Evolutionary conservation across 1,140 invertebrate genomes (phyloP), one percentile per base, ranked within the genome.

Genomic region (Pectinophora gossypiella): DNA sequence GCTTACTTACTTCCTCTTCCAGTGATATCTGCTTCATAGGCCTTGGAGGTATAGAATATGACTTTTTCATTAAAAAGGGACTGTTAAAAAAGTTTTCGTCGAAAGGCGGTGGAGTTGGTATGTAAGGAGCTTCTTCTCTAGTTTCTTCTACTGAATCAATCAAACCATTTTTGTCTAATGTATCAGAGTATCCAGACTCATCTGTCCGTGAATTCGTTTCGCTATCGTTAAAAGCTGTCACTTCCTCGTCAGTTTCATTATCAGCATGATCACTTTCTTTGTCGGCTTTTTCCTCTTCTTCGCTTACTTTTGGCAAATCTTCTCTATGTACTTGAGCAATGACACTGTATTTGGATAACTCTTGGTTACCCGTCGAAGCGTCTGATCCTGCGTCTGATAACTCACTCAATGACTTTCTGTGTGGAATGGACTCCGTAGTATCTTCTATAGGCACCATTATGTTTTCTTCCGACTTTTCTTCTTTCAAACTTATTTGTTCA

Each of bases 301-400:
- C 83, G 5, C 56, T 72, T 16, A 85, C 61, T 64, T 61, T 83
- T 5, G 79, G 71, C 42, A 86, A 65, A 67, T 86, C 83, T 62
- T 86, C 83, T 68, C 81, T 77, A 58, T 86, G 81, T 9, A 85
- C 79, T 70, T 82, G 81, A 38, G 76, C 83, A 56, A 85, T 76
- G n/a, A 87, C 81, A 70, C 84, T 79, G 64, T 85, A 85, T 75
- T 84, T 84, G 65, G 79, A 83, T 80, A 84, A 77, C 43, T 63
- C 81, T 68, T 79, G 74, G 72, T 76, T 80, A 81, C 76, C 72
- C 59, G 76, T 59, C 40, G 83, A 86, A 73, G 73, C 74, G 48
- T 85, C 83, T 22, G 83, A 86, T n/a, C 75, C 81, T 20, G 81
- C 77, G 56, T 86, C 83, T 21, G 81, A 85, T 45, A 85, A 50